Percentiles rank a stretch among this genome's conserved stretches.
phyloP scores from a whole-genome alignment of 1,140 invertebrate species.

The Tyrophagus putrescentiae region DNA sequence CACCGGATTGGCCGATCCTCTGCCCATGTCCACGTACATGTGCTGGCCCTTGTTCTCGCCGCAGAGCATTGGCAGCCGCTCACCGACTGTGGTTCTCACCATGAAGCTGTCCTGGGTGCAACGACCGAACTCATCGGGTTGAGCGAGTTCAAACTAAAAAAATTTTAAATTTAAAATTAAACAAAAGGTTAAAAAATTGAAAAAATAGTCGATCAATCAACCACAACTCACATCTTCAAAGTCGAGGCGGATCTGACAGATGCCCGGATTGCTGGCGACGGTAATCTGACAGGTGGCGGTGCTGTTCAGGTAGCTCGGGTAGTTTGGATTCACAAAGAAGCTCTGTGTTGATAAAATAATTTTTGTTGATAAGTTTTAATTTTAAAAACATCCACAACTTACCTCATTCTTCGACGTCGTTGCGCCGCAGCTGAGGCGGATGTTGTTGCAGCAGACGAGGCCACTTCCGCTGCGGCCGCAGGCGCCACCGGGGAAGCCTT shows the following conservation, averaged over 20 bases:
- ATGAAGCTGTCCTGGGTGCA: constrained; percentile 55
- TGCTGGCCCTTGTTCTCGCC: constrained; percentile 69
- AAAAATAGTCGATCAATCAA: background rate
- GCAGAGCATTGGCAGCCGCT: constrained; percentile 51
- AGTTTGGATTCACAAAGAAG: constrained; percentile 60
- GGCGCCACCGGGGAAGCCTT: constrained; percentile 32
- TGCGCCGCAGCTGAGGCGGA: constrained; percentile 53
- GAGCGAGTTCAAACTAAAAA: constrained; percentile 44
- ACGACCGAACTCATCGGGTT: constrained; percentile 52
- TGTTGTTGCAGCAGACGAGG: constrained; percentile 17
- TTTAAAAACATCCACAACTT: no score
- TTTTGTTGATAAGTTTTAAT: no score
- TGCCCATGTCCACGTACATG: constrained; percentile 62
- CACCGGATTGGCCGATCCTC: constrained; percentile 45
- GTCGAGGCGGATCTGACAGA: constrained; percentile 59
- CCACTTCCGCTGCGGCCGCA: constrained; percentile 47
- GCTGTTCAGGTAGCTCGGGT: constrained; percentile 50
- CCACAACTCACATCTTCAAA: background rate
- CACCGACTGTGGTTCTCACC: constrained; percentile 45
- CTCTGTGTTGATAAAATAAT: no score
- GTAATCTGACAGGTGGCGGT: constrained; percentile 52
- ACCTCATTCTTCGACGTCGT: constrained; percentile 60
- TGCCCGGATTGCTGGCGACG: constrained; percentile 45
- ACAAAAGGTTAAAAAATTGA: background rate
- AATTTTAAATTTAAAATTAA: no score